Percentiles rank a stretch among this genome's conserved stretches.
phyloP scores from a whole-genome alignment of 2,113 vertebrate species.

The Nothoprocta pentlandii region DNA sequence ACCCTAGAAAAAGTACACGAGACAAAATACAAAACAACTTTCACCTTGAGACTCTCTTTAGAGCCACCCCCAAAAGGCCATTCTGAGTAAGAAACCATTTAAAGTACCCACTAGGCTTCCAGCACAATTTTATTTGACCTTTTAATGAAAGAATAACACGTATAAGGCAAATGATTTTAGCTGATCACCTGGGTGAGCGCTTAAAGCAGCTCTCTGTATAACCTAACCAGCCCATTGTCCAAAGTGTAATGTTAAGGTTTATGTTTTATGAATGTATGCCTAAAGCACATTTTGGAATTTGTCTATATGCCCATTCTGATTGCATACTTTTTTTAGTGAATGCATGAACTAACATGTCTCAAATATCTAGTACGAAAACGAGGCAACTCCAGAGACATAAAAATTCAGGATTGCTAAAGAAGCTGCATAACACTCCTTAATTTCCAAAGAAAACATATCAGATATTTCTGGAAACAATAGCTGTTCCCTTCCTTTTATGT shows the following conservation, averaged over 20 bases:
- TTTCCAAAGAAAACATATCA: neutral
- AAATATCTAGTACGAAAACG: neutral
- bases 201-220: conserved; percentile 21
- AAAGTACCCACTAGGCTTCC: conserved; percentile 37
- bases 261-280: neutral
- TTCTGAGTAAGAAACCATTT: conserved; percentile 45
- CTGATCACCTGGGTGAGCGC: neutral
- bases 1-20: neutral
- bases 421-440: neutral
- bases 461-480: neutral
- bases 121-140: conserved; percentile 70
- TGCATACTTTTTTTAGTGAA: neutral
- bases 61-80: neutral
- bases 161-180: conserved; percentile 34
- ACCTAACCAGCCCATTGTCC: neutral
- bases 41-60: neutral
- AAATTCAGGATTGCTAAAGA: neutral
- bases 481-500: neutral
- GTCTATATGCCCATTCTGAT: neutral
- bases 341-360: neutral
- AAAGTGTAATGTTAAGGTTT: neutral
- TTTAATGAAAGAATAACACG: conserved; percentile 44
- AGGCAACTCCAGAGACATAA: neutral
- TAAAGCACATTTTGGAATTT: neutral
- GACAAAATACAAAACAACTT: conserved; percentile 17